A percentile compares a stretch with the other conserved stretches of the same genome.
These are phyloP conservation scores for Hystrix cristata DNA, from an alignment of 2,113 vertebrate genomes.

Conservation along the genomic window DNA sequence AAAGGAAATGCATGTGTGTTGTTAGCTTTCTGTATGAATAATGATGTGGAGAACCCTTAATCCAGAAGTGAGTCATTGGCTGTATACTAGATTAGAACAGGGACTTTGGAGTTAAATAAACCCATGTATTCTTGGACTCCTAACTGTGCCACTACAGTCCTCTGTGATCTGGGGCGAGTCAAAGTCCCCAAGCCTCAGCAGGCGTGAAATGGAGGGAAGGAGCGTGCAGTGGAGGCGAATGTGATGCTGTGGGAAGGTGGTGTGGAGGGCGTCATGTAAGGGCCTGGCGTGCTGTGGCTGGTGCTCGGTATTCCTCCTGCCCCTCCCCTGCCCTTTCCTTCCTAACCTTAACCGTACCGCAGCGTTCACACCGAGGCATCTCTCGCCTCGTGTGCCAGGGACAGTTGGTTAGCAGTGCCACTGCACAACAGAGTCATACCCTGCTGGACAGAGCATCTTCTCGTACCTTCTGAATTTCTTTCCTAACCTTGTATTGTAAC, in stretches of 20 bases:
- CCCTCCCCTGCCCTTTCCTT: rapidly evolving
- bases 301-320: too few relatives aligned
- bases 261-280: rapidly evolving
- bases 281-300: rapidly evolving
- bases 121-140: background rate
- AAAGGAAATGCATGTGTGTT: background rate
- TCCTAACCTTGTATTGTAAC: background rate
- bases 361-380: background rate
- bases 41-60: background rate
- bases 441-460: background rate
- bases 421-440: background rate
- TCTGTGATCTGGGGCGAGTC: background rate
- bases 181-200: background rate
- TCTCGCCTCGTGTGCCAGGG: background rate
- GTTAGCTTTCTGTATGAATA: background rate
- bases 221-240: too few relatives aligned
- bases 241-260: background rate
- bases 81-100: background rate
- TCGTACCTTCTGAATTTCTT: background rate
- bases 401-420: background rate
- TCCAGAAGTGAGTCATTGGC: background rate
- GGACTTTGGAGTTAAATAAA: background rate
- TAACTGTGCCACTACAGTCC: background rate
- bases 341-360: background rate
- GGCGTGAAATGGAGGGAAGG: background rate